Evolutionary conservation across 2,888 invertebrate genomes (phyloP).

Genomic region (Clitarchus hookeri): DNA sequence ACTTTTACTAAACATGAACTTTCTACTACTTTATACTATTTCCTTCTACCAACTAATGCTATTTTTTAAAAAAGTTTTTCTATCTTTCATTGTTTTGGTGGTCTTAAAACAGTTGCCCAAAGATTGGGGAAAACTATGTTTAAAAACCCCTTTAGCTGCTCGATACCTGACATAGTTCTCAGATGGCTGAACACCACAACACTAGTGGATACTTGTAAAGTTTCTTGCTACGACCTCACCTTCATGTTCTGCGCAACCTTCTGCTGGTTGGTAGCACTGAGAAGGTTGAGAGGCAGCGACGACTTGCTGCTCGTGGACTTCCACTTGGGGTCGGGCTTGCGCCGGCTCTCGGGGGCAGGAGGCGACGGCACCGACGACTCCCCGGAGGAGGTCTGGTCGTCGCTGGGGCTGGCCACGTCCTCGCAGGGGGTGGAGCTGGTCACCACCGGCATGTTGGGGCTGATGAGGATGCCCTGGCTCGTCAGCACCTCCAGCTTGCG

Average conservation of each 20-base stretch:
- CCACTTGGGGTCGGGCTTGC: conserved; percentile 41
- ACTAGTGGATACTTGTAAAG: conserved; percentile 52
- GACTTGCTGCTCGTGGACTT: conserved; percentile 47
- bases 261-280: conserved; percentile 79
- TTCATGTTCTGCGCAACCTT: conserved; percentile 60
- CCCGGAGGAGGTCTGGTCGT: conserved; percentile 25
- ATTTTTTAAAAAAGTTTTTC: too few relatives aligned
- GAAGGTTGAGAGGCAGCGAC: conserved; percentile 71
- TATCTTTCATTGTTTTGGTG: too few relatives aligned
- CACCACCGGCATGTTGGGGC: conserved; percentile 42
- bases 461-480: conserved; percentile 67
- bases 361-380: conserved; percentile 35
- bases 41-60: too few relatives aligned
- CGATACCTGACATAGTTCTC: too few relatives aligned
- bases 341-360: conserved; percentile 31
- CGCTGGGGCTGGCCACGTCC: conserved; percentile 25
- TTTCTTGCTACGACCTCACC: conserved; percentile 73
- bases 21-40: too few relatives aligned
- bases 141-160: too few relatives aligned
- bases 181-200: conserved; percentile 4
- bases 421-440: conserved; percentile 30
- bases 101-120: too few relatives aligned
- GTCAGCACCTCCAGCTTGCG: conserved; percentile 83
- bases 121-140: too few relatives aligned
- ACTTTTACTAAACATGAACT: too few relatives aligned